Evolutionary conservation across 2,113 vertebrate species (phyloP), one percentile per base, ranked within the genome.

Genomic region (Nesoenas mayeri): DNA sequence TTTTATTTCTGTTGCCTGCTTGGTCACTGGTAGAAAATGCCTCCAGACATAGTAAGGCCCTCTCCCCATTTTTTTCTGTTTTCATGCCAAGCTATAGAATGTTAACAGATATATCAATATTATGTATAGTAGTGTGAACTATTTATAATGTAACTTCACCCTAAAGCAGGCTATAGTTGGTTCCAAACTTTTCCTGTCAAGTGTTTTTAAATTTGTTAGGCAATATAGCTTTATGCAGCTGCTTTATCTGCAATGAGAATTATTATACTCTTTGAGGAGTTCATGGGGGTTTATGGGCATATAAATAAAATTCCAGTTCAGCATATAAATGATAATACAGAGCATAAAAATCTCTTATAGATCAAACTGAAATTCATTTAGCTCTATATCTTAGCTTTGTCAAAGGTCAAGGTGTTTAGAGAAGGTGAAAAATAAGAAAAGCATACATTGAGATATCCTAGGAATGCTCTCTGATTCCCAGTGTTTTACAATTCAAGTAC

Each of bases 1-100:
- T 65, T 81, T 92, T 87, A 34, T 95, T 93, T 91, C 88, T 94
- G 44, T 90, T 82, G 61, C 47, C 81, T 95, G 70, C 65, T 94
- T 91, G 66, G 34, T 81, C 10, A 3, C 69, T 86, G 62, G 56
- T 56, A 87, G 78, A 85, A 87, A 96, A 93, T 72, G 74, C 56
- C 48, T 96, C 15, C 70, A 95, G 56, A 53, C 20, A 60, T 62
- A 73, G 69, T 87, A 93, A 95, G 66, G 42, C 57, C 66, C 81
- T 85, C 57, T 93, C 61, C 51, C n/a, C 18, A 51, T 44, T 61
- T 79, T 42, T 66, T 74, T 79, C 34, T 26, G 38, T 48, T 82
- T 79, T 93, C 10, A 31, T 90, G 74, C 51, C 85, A 85, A 69
- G 42, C 32, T 91, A 2, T 71, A 24, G 60, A 31, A 28, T 71